Evolutionary conservation across 2,888 invertebrate species (phyloP).

Genomic region (Microctonus hyperodae): DNA sequence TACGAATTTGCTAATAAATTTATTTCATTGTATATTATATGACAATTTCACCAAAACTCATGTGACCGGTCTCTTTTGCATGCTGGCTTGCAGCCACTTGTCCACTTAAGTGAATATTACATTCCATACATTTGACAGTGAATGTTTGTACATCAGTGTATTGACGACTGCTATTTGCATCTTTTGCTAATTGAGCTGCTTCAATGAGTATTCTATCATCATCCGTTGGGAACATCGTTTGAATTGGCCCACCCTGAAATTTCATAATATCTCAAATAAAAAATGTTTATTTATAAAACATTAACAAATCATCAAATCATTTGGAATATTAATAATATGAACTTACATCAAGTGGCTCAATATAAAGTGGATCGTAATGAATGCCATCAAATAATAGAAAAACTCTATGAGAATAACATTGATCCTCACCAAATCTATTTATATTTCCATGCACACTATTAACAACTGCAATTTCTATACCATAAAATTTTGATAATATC

Average conservation of each 20-base stretch:
- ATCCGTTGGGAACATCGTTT: conserved; percentile 82
- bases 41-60: conserved; percentile 77
- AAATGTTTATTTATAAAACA: conserved; percentile 10
- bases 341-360: conserved; percentile 82
- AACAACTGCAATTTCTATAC: conserved; percentile 91
- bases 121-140: conserved; percentile 83
- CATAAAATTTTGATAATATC: conserved; percentile 85
- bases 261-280: conserved; percentile 24
- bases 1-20: conserved; percentile 3
- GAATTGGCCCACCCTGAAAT: conserved; percentile 74
- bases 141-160: conserved; percentile 91
- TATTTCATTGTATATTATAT: conserved; percentile 41
- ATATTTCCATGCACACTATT: conserved; percentile 90
- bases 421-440: conserved; percentile 93
- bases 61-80: conserved; percentile 84
- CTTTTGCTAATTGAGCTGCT: conserved; percentile 84
- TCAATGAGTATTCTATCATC: conserved; percentile 77
- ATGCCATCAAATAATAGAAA: conserved; percentile 94
- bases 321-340: background rate
- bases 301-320: background rate
- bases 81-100: conserved; percentile 85
- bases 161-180: conserved; percentile 88
- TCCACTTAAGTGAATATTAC: conserved; percentile 78
- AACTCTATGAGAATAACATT: conserved; percentile 81
- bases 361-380: conserved; percentile 92